Base-by-base conservation (phyloP, 2,797 vertebrate species). In the Anguilla obscura region DNA sequence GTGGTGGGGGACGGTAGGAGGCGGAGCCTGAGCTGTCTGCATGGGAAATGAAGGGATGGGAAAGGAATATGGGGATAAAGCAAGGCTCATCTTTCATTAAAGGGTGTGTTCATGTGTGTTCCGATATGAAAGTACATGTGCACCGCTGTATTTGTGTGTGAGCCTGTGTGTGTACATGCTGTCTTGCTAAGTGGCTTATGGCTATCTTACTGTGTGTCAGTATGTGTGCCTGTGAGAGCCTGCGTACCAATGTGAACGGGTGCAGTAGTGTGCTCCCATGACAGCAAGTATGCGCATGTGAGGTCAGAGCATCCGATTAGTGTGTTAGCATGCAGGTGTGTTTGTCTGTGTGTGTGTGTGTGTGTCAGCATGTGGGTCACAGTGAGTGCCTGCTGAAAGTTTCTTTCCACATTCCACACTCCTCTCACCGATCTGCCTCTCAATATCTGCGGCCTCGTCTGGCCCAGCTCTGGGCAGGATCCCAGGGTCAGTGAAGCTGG, bases 381-480 rank as follows among this genome's bases (percentile, higher is more conserved):
- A 69, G 63, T 27, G n/a, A 9, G 18, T 27, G 63, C 63, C 63
- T 8, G 9, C 63, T 69, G 24, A 24, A 27, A 27, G 63, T 6
- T n/a, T n/a, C 24, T 66, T 66, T 27, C 24, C 66, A 30, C 50
- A 45, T 18, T 18, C 21, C 60, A 18, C 6, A 33, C 71, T 33
- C 48, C 30, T 1, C 95, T 96, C 92, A 98, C 98, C 97, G 0
- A 99, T 99, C 91, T 98, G 95, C 90, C 97, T 99, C 90, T 99
- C 98, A 63, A 98, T 94, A 90, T 98, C 96, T 0, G 97, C 97
- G 0, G 97, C 98, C 94, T 99, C 98, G 0, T 97, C 97, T 0
- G 97, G 95, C 0, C 97, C 98, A n/a, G 98, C 98, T 92, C 98
- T 95, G 89, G 98, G 98, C 90, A 99, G 95, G 93, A 99, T 99